Conservation (phyloP, 2,888 invertebrate species). For the Entomobrya proxima region DNA sequence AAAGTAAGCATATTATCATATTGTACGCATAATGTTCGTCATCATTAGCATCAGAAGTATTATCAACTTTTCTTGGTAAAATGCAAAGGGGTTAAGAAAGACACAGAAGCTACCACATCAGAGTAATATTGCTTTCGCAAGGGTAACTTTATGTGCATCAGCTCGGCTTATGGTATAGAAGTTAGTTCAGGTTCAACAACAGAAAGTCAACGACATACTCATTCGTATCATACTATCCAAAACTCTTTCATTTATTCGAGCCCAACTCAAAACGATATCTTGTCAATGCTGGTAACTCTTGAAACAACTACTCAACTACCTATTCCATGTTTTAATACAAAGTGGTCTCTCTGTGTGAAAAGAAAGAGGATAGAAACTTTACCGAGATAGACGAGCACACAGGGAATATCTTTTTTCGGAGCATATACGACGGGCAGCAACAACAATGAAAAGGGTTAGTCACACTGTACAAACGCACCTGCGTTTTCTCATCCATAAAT, state of each 20-base stretch:
- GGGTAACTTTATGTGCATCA: too few relatives aligned
- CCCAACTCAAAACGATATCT: background rate
- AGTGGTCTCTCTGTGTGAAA: background rate
- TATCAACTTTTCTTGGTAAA: too few relatives aligned
- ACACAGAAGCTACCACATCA: too few relatives aligned
- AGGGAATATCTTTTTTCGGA: background rate
- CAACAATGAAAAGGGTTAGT: background rate
- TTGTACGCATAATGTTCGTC: background rate
- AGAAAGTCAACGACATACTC: background rate
- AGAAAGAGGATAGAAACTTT: too few relatives aligned
- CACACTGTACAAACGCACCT: background rate
- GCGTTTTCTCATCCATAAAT: too few relatives aligned
- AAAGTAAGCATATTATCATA: background rate
- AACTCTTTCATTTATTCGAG: background rate
- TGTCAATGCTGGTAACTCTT: too few relatives aligned
- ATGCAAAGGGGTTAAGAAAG: too few relatives aligned
- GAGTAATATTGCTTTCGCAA: too few relatives aligned
- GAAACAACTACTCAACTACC: too few relatives aligned
- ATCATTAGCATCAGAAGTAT: background rate
- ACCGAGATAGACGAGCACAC: background rate
- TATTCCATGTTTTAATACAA: too few relatives aligned
- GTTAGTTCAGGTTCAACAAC: background rate
- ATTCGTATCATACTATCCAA: too few relatives aligned
- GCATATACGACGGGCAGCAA: background rate
- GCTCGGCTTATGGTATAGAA: too few relatives aligned